phyloP scores from a whole-genome alignment of 2,888 invertebrate species.

The Hetaerina titia region DNA sequence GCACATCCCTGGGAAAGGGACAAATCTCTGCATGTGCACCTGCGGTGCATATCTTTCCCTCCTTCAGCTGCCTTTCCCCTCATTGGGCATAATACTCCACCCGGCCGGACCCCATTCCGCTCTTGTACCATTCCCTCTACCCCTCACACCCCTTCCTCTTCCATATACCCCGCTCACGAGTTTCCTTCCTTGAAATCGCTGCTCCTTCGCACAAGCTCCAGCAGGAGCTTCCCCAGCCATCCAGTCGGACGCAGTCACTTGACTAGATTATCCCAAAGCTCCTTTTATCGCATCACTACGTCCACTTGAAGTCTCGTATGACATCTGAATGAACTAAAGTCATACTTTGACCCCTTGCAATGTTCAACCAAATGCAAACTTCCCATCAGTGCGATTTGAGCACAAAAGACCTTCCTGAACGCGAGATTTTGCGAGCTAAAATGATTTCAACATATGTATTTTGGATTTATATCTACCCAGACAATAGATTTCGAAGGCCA shows the following conservation, averaged over 20 bases:
- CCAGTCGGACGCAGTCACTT: not conserved
- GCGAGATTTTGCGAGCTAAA: not conserved
- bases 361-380: not conserved
- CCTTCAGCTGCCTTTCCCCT: not conserved
- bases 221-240: not conserved
- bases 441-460: not conserved
- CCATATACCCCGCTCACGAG: no score
- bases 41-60: constrained; percentile 33
- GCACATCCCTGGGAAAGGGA: constrained; percentile 47
- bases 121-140: not conserved
- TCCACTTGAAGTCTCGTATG: not conserved
- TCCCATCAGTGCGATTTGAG: not conserved
- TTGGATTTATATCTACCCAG: not conserved
- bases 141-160: not conserved
- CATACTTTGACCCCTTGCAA: not conserved
- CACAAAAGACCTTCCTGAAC: not conserved
- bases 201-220: not conserved
- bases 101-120: not conserved
- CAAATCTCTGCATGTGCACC: constrained; percentile 40
- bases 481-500: not conserved
- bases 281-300: not conserved
- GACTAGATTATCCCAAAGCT: constrained; percentile 8
- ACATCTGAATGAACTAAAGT: constrained; percentile 7
- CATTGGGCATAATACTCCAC: constrained; percentile 26
- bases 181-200: constrained; percentile 6